phyloP scores from a whole-genome alignment of 2,797 vertebrate species.

The Philypnodon macrostomus region DNA sequence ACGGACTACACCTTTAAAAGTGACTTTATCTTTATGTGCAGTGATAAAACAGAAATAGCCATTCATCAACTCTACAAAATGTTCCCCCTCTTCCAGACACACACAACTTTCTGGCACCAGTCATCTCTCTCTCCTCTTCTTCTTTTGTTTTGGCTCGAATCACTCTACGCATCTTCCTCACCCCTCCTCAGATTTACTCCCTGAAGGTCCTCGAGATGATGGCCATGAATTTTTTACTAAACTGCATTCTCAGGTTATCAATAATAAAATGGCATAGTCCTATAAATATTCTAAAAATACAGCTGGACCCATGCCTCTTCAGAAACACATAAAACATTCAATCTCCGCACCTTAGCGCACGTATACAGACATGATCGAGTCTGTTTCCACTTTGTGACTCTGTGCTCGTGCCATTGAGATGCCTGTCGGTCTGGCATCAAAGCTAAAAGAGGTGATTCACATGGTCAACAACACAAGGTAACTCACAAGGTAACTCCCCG shows the following conservation, averaged over 20 bases:
- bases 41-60: no score
- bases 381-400: conserved; percentile 29
- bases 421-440: conserved; percentile 19
- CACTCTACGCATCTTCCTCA: conserved; percentile 26
- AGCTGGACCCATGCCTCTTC: conserved; percentile 62
- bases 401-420: conserved; percentile 21
- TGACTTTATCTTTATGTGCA: no score
- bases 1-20: no score
- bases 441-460: conserved; percentile 40
- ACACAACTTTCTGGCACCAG: conserved; percentile 2
- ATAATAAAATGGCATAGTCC: conserved; percentile 80
- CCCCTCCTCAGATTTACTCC: conserved; percentile 55
- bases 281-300: conserved; percentile 82
- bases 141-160: conserved; percentile 23
- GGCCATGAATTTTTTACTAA: conserved; percentile 76
- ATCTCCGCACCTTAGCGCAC: conserved; percentile 37
- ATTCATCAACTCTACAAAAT: background rate
- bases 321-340: conserved; percentile 67
- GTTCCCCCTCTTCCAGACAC: background rate
- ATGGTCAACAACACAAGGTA: conserved; percentile 33
- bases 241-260: conserved; percentile 79
- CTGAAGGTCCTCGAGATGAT: conserved; percentile 58
- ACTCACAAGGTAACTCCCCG: conserved; percentile 8
- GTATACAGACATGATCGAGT: conserved; percentile 29
- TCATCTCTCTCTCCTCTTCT: conserved; percentile 19